Conservation (phyloP, 2,797 vertebrate genomes). For the Rhynchotus rufescens region DNA sequence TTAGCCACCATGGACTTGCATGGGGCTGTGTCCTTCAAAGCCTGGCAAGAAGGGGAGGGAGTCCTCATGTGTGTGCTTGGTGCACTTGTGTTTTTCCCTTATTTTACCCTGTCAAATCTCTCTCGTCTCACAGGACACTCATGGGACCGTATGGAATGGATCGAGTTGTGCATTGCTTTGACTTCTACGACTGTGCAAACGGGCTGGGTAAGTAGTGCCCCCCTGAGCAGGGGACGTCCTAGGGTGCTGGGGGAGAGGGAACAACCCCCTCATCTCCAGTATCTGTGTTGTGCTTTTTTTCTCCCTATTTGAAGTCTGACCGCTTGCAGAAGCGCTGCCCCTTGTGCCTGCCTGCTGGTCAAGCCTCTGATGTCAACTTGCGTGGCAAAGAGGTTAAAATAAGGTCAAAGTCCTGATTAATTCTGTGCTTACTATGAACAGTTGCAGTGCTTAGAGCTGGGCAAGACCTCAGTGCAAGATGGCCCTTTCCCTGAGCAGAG, state of each 20-base stretch:
- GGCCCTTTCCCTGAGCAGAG: not conserved
- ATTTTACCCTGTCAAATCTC: fast-evolving
- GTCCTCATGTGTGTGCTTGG: fast-evolving
- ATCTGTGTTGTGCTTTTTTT: fast-evolving
- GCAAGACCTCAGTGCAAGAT: not conserved
- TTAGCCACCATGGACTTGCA: not conserved
- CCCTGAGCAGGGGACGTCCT: no score
- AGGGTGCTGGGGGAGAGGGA: not conserved
- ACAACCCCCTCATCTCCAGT: not conserved
- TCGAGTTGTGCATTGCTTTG: slow-evolving; percentile 86
- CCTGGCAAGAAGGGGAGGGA: no score
- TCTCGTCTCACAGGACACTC: slow-evolving; percentile 85
- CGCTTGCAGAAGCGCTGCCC: no score
- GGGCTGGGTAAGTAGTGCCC: slow-evolving; percentile 84
- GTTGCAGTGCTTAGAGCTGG: not conserved
- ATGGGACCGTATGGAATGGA: slow-evolving; percentile 92
- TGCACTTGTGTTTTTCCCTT: fast-evolving
- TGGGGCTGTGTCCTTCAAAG: not conserved
- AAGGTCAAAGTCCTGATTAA: not conserved
- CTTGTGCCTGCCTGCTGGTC: not conserved
- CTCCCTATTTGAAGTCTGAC: not conserved
- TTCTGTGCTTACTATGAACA: not conserved
- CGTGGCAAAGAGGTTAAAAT: not conserved
- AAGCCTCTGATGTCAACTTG: not conserved
- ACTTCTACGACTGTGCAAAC: slow-evolving; percentile 90